These are phyloP conservation scores for Drosophila rufa DNA, from an alignment of 1,140 invertebrate species.

Conservation along the genomic window DNA sequence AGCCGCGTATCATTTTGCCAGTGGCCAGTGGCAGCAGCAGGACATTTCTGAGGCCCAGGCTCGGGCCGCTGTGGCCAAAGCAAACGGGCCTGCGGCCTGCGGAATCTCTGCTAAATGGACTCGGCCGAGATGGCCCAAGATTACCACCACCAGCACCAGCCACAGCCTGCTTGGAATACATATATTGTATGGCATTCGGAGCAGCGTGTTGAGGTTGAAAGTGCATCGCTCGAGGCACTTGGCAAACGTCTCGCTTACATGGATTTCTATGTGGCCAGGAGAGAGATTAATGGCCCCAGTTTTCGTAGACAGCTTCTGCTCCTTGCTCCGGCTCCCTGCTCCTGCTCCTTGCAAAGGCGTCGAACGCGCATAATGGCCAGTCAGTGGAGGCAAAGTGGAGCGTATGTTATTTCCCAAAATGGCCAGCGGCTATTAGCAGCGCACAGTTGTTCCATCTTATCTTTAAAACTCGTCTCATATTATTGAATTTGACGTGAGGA, in stretches of 20 bases:
- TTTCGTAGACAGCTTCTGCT: conserved; percentile 30
- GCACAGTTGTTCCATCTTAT: conserved; percentile 3
- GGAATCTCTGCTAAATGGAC: conserved; percentile 57
- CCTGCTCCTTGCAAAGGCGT: conserved; percentile 12
- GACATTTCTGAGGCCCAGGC: conserved; percentile 38
- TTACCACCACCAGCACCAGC: conserved; percentile 13
- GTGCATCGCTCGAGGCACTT: conserved; percentile 36
- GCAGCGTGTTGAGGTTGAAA: conserved; percentile 45
- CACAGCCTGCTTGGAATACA: conserved; percentile 7
- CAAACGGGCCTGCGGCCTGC: conserved; percentile 59
- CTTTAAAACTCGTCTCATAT: neutral
- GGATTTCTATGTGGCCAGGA: conserved; percentile 57
- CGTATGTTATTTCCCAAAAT: conserved; percentile 23
- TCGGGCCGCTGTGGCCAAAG: conserved; percentile 43
- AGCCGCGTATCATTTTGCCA: conserved; percentile 39
- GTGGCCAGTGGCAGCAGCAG: conserved; percentile 16
- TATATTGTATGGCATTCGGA: neutral
- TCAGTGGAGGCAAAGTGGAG: conserved; percentile 26
- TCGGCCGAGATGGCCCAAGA: conserved; percentile 43
- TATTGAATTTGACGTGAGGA: conserved; percentile 22
- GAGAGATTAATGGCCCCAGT: conserved; percentile 67
- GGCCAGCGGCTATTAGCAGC: conserved; percentile 26
- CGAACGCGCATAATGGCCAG: conserved; percentile 19
- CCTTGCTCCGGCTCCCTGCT: neutral
- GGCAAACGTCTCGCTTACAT: conserved; percentile 48